Evolutionary conservation across 1,140 invertebrate genomes (phyloP).

Genomic region (Mercenaria mercenaria): DNA sequence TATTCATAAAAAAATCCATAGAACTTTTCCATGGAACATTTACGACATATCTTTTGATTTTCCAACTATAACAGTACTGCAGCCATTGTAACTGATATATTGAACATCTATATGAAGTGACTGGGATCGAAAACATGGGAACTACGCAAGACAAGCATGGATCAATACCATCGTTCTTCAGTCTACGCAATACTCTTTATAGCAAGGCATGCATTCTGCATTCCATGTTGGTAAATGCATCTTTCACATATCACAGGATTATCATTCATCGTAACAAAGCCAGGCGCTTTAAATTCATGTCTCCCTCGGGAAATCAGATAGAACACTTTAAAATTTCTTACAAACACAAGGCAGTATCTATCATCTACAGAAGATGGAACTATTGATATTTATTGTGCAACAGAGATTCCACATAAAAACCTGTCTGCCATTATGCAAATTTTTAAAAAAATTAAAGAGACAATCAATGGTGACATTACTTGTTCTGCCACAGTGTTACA

Average conservation of each 20-base stretch:
- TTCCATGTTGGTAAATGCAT: background rate
- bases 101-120: slow-evolving; percentile 2
- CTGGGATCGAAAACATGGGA: background rate
- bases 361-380: no score
- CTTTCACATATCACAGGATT: background rate
- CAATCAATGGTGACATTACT: no score
- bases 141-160: background rate
- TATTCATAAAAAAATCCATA: no score
- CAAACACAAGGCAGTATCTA: no score
- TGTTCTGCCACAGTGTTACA: no score
- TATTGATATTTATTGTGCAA: no score
- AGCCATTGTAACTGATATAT: background rate
- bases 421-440: no score
- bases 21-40: slow-evolving; percentile 1
- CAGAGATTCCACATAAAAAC: no score
- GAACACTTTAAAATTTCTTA: no score
- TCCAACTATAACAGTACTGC: background rate
- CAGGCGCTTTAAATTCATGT: background rate
- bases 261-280: background rate
- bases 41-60: background rate
- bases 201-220: background rate
- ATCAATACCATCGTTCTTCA: background rate
- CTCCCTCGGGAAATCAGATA: background rate
- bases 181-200: background rate
- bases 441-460: no score